Base-by-base conservation (phyloP, 2,113 vertebrate species). In the Mesocricetus auratus region DNA sequence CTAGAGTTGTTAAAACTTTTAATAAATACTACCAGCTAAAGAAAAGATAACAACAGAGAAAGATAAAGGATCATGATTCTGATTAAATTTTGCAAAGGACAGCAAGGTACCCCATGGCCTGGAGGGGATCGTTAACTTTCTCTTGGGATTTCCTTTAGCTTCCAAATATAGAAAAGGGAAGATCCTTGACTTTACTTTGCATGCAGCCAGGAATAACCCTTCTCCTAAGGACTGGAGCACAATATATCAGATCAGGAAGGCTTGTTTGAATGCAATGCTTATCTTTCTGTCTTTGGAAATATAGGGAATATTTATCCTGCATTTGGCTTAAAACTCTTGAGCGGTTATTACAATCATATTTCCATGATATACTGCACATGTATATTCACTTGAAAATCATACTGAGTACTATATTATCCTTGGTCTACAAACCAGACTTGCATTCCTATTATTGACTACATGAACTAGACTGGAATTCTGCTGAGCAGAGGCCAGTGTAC, bases 1-100 rank as follows among this genome's bases (percentile, higher is more conserved):
- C 91, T 45, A 96, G 96, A 92, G 91, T 93, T 39, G 19, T 97
- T 94, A 31, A 96, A 95, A 95, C 73, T 91, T 97, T 96, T 89
- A 95, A 93, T 89, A 29, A 95, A 92, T 47, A 81, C 0, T 0
- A 62, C 93, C 69, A 78, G 81, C 8, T 2, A 94, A 86, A 36
- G 78, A 91, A 56, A 86, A 11, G 79, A 56, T 45, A 86, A 53
- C 39, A 74, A 47, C 2, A 47, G 10, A 5, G 1, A 0, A 19
- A 47, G 2, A 7, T 73, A 86, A 93, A 47, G 19, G 94, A 16
- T 21, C 83, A 5, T 36, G 4, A 81, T 93, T 87, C 8, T 94
- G 7, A 6, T 71, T 87, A 42, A 71, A 83, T 22, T 21, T 90
- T 58, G 56, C 15, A 74, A 6, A 79, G n/a, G 3, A 1, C 9